A percentile compares a stretch with the other conserved stretches of the same genome.
These are phyloP conservation scores for Callyntrura guangdongensis DNA, from an alignment of 2,888 invertebrate genomes.

Conservation along the genomic window DNA sequence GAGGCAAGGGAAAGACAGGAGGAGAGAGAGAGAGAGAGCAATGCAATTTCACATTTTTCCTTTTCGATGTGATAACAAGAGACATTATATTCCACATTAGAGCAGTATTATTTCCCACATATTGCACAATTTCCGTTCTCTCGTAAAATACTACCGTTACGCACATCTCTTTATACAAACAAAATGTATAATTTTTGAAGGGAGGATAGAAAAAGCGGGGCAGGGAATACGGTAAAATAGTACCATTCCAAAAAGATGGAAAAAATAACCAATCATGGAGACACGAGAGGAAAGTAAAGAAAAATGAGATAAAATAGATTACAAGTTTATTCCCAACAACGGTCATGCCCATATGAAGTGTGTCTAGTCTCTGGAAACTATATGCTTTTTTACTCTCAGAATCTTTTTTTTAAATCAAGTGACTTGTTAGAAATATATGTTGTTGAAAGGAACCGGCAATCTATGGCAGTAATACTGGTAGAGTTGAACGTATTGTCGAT, in stretches of 20 bases:
- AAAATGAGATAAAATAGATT: constrained; percentile 61
- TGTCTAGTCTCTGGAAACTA: constrained; percentile 56
- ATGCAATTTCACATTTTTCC: constrained; percentile 72
- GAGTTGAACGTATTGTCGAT: background rate
- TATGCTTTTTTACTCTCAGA: background rate
- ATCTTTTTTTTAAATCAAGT: background rate
- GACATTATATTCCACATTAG: constrained; percentile 78
- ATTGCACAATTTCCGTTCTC: constrained; percentile 74
- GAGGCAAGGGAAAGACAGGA: background rate
- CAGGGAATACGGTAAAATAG: constrained; percentile 54
- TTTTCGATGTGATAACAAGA: constrained; percentile 75
- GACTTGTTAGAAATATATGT: no score
- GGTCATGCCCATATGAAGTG: constrained; percentile 44
- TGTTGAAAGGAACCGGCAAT: background rate
- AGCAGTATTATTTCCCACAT: constrained; percentile 76
- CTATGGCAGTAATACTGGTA: background rate
- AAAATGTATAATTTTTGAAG: constrained; percentile 46
- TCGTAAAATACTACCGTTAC: constrained; percentile 72
- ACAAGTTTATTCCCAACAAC: constrained; percentile 56
- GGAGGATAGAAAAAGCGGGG: background rate
- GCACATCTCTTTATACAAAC: constrained; percentile 32
- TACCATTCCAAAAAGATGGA: constrained; percentile 56
- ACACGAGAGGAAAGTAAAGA: constrained; percentile 17
- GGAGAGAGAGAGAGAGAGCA: constrained; percentile 37
- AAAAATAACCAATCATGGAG: constrained; percentile 37